Conservation (phyloP, 2,797 vertebrate species). For the Scyliorhinus canicula region DNA sequence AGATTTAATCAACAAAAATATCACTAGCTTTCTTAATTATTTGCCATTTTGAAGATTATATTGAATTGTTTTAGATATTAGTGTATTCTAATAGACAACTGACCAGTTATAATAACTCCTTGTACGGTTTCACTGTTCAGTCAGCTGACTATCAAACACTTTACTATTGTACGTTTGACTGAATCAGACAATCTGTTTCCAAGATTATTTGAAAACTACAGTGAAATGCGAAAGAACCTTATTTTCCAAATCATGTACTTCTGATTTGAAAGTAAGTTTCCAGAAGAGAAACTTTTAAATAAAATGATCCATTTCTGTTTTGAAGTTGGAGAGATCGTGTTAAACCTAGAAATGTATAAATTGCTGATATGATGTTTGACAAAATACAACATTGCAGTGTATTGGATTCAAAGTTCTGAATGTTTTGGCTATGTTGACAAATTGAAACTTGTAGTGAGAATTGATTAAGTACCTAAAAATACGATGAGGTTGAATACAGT, state of each 20-base stretch:
- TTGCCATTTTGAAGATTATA: neutral
- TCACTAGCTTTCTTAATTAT: neutral
- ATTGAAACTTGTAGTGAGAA: neutral
- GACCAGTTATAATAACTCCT: neutral
- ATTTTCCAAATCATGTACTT: neutral
- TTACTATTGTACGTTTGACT: neutral
- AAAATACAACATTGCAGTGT: neutral
- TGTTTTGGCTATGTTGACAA: neutral
- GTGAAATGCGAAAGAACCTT: neutral
- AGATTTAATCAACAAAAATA: neutral
- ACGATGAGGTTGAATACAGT: neutral
- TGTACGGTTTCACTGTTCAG: neutral
- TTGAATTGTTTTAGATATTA: neutral
- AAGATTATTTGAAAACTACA: neutral
- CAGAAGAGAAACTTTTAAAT: neutral
- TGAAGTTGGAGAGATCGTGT: neutral
- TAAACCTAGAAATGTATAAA: neutral
- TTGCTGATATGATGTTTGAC: slow-evolving; percentile 39
- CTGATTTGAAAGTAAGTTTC: neutral
- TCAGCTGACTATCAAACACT: neutral
- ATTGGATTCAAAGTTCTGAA: slow-evolving; percentile 12
- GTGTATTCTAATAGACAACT: neutral
- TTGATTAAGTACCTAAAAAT: neutral
- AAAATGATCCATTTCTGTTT: slow-evolving; percentile 4
- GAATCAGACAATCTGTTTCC: neutral